phyloP scores from a whole-genome alignment of 2,113 vertebrate species.

The Gambusia holbrooki region DNA sequence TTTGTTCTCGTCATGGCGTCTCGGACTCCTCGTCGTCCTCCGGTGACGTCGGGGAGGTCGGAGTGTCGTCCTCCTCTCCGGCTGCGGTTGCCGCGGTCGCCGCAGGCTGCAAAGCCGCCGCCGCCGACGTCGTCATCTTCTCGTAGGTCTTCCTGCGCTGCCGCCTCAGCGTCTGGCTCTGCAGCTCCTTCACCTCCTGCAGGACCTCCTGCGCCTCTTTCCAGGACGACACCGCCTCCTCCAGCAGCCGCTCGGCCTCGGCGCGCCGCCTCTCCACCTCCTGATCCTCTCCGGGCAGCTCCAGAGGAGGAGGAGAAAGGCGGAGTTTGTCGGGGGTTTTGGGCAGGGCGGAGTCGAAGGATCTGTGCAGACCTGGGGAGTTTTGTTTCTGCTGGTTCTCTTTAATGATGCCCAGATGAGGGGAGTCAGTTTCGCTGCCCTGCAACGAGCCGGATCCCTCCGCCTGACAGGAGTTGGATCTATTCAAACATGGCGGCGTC shows the following conservation, averaged over 20 bases:
- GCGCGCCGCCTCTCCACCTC: slow-evolving; percentile 83
- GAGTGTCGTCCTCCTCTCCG: slow-evolving; percentile 32
- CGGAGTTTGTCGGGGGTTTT: slow-evolving; percentile 22
- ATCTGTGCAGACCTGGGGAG: slow-evolving; percentile 8
- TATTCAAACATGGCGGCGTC: not conserved
- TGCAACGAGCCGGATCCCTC: slow-evolving; percentile 32
- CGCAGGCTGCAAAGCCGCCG: not conserved
- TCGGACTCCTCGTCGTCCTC: slow-evolving; percentile 77
- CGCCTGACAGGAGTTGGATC: slow-evolving; percentile 31
- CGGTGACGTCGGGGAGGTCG: slow-evolving; percentile 31
- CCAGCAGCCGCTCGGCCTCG: slow-evolving; percentile 89
- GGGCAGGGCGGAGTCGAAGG: slow-evolving; percentile 25
- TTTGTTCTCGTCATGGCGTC: slow-evolving; percentile 62
- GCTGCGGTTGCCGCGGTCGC: not conserved
- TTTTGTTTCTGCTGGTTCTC: slow-evolving; percentile 25
- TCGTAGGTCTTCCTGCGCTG: slow-evolving; percentile 84
- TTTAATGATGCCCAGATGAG: slow-evolving; percentile 14
- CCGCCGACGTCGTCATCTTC: slow-evolving; percentile 33
- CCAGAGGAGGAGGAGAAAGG: not conserved
- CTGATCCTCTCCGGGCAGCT: slow-evolving; percentile 50
- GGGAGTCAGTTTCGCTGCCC: slow-evolving; percentile 32
- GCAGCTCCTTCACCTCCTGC: slow-evolving; percentile 92
- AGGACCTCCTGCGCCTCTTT: slow-evolving; percentile 91
- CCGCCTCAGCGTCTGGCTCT: slow-evolving; percentile 84
- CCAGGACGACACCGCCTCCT: slow-evolving; percentile 91